Base-by-base conservation (phyloP, 2,888 invertebrate genomes). In the Thymelicus lineola region DNA sequence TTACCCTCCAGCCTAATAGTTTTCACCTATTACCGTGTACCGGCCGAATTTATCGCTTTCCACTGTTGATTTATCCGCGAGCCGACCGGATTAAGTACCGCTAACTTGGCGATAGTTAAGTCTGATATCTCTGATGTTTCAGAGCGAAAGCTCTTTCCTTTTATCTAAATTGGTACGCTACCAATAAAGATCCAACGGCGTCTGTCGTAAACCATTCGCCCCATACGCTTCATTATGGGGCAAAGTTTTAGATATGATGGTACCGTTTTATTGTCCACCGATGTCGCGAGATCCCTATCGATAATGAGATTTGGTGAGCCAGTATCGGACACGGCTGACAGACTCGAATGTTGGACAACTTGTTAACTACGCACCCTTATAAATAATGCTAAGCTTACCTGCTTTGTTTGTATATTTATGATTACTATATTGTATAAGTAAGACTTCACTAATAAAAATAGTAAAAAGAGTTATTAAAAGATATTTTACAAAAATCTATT, bases 81-180 rank as follows among this genome's bases (percentile, higher is more conserved):
- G 84, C 87, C 82, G 85, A 85, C 83, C 87, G 91, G 91, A 92
- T 93, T 93, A 93, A 93, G 88, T 92, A 90, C 90, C 90, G 91
- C 93, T 93, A 93, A 93, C 90, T 93, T 92, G 91, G 90, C 91
- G 90, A 93, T 93, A 93, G 93, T 93, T 93, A 93, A 93, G 93
- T 90, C 90, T 88, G 86, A 90, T 91, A 92, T 93, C 93, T 91
- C 86, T 90, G 90, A 91, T 91, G 90, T 92, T 91, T 88, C 91
- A 89, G 90, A 87, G 88, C 85, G 86, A 89, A 90, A 91, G 91
- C 91, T 90, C 92, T 91, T 91, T 91, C 92, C 93, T 93, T 93
- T 93, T 93, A 93, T 93, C 93, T 93, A 93, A 93, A 93, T 93
- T 93, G 93, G 93, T 93, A 88, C 86, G 89, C 88, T 89, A 90